A percentile compares a stretch with the other conserved stretches of the same genome.
Evolutionary conservation across 2,888 invertebrate species (phyloP).

Genomic region (Pharmacophagus antenor): DNA sequence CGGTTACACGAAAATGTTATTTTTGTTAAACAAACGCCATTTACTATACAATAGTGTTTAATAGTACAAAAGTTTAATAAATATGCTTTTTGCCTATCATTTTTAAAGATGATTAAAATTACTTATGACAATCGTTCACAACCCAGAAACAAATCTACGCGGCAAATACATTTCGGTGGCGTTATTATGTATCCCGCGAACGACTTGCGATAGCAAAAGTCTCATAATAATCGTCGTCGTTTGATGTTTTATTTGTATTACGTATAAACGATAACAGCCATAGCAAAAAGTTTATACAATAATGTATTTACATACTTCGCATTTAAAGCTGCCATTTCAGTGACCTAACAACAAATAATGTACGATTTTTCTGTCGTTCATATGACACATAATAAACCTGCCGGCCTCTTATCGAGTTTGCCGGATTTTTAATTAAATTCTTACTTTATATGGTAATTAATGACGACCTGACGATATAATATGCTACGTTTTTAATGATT

Average conservation of each 20-base stretch:
- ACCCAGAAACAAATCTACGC: not conserved
- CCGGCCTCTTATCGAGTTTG: not conserved
- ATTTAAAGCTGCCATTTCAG: no score
- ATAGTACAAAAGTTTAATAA: not conserved
- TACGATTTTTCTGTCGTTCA: no score
- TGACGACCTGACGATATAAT: not conserved
- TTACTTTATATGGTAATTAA: not conserved
- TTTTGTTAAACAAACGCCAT: not conserved
- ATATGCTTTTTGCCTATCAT: not conserved
- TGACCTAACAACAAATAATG: no score
- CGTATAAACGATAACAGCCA: no score
- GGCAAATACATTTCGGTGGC: not conserved
- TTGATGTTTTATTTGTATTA: no score
- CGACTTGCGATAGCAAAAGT: no score
- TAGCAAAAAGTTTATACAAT: no score
- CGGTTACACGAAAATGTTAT: conserved; percentile 8
- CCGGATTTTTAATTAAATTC: not conserved
- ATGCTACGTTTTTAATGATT: not conserved
- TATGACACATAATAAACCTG: no score
- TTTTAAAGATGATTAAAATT: not conserved
- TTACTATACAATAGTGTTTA: no score
- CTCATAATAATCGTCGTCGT: no score
- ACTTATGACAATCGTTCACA: not conserved
- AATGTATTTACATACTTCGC: no score
- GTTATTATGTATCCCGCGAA: no score